Evolutionary conservation across 2,113 vertebrate genomes (phyloP), one percentile per base, ranked within the genome.

Genomic region (Siphamia tubifer): DNA sequence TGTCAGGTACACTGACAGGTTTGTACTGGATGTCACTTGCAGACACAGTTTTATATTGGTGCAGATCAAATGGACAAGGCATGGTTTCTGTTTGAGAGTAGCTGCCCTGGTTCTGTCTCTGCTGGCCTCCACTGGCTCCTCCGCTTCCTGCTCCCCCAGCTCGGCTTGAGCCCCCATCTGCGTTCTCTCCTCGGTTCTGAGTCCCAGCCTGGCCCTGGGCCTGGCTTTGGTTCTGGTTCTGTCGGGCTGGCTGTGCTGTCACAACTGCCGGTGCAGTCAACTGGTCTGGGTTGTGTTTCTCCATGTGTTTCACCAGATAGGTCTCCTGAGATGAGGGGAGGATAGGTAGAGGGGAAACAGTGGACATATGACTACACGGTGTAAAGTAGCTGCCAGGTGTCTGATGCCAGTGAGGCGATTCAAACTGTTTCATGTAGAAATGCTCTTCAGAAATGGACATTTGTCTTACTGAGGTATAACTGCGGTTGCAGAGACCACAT

Each of bases 261-360:
- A 62, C 74, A 7, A 79, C 75, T 10, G 82, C 84, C 6, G 88
- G 35, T 25, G 86, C 77, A 21, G 74, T 78, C 56, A 91, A 75
- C 68, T 88, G 85, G 63, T 92, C 90, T 16, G 96, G 95, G 90
- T 97, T 97, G 93, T 99, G 98, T 95, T 99, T 99, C 89, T 94
- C 92, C 96, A 99, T 98, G 90, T 99, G 98, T 92, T 98, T 98
- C 94, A 99, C 96, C 90, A 99, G 92, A 90, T 99, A 99, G 0
- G 97, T 99, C 90, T 99, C 98, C 98, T 99, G 90, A 57, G 73
- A 82, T 68, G 60, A 83, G 56, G 87, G 1, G 53, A 61, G 66
- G 73, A 80, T 69, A 83, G 76, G 73, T 36, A 88, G 51, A 87
- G 74, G 82, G 74, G 72, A 79, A 71, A 79, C 68, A 86, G 76